Base-by-base conservation (phyloP, 2,797 vertebrate species). In the Scomberomorus guttatus region DNA sequence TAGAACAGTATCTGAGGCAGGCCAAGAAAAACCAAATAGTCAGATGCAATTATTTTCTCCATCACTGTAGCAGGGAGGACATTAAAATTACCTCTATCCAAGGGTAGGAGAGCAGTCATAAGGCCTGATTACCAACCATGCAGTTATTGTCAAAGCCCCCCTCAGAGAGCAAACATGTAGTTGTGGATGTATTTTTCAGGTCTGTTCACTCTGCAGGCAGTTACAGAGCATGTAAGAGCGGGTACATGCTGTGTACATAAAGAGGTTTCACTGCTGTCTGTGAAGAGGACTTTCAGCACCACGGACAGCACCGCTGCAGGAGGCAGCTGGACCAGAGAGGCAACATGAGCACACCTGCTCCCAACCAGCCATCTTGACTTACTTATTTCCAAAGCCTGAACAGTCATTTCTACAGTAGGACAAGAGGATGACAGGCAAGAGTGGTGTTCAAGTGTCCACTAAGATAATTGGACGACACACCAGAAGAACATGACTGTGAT, bases 41-140 rank as follows among this genome's bases (percentile, higher is more conserved):
- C 84, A 85, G 70, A 86, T 82, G 72, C 75, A 85, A 89, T 94
- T 89, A 86, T 65, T 77, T 82, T 64, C 39, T 75, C 79, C 62
- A 52, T 60, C 32, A 17, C 70, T 68, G 14, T 29, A 79, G 74
- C 58, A 42, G 42, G 60, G 60, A 37, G 54, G 65, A 79, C 55
- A 25, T 80, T 79, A 71, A 77, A 77, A 88, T 81, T 13, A 76
- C 74, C 59, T 57, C 50, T 54, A 72, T 75, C 81, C 39, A 32
- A 32, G n/a, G 61, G 68, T 60, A 71, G 55, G 50, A 77, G 52
- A 87, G 61, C n/a, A 80, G 71, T 59, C 63, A 84, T 48, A 44
- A 73, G 55, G 39, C 58, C 14, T 18, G 24, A 79, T 71, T 88
- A 81, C 56, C 63, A 78, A 76, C 70, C 75, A 60, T 52, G n/a